Conservation (phyloP, 2,888 invertebrate genomes). For the Punctoribates punctum region DNA sequence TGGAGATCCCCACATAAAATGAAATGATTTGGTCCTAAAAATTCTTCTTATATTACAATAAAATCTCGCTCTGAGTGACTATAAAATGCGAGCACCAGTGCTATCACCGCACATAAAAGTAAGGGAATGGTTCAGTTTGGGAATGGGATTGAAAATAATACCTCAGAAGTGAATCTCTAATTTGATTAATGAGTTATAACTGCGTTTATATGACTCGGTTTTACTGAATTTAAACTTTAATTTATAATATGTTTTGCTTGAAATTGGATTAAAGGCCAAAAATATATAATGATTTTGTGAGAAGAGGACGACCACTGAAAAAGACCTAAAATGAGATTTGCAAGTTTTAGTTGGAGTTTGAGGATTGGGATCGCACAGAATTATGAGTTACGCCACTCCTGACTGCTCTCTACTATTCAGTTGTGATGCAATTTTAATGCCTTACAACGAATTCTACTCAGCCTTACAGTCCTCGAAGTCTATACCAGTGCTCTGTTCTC, state of each 20-base stretch:
- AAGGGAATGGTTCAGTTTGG: neutral
- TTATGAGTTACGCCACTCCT: slow-evolving; percentile 35
- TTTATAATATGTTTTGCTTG: slow-evolving; percentile 28
- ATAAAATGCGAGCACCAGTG: neutral
- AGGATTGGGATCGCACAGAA: slow-evolving; percentile 3
- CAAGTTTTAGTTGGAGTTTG: slow-evolving; percentile 1
- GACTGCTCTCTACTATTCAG: neutral
- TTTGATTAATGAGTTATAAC: slow-evolving; percentile 16
- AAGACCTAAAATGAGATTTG: slow-evolving; percentile 20
- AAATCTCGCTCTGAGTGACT: too few relatives aligned
- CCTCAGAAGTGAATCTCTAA: slow-evolving; percentile 24
- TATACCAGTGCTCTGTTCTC: neutral
- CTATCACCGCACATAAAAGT: neutral
- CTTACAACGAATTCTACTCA: slow-evolving; percentile 36
- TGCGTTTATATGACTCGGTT: slow-evolving; percentile 13
- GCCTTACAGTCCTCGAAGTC: neutral
- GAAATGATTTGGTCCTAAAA: too few relatives aligned
- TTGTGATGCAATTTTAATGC: slow-evolving; percentile 36
- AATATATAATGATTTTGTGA: neutral
- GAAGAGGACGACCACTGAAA: neutral
- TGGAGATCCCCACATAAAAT: too few relatives aligned
- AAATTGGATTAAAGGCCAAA: slow-evolving; percentile 23
- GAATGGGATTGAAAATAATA: neutral
- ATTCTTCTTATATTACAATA: too few relatives aligned
- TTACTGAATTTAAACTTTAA: slow-evolving; percentile 30